Evolutionary conservation across 2,888 invertebrate species (phyloP), one percentile per base, ranked within the genome.

Genomic region (Crocallis elinguaria): DNA sequence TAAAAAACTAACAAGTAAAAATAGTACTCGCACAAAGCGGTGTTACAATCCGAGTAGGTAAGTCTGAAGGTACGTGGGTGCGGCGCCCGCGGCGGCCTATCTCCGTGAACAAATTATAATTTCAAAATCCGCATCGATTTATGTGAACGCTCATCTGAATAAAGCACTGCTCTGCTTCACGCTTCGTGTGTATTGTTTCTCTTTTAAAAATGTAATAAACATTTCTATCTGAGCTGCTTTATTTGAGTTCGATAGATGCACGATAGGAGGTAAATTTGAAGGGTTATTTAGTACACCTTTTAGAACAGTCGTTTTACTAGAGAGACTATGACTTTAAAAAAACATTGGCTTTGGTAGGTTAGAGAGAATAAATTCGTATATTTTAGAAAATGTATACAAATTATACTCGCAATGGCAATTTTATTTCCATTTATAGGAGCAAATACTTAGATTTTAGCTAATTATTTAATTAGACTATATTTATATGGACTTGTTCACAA

Each of bases 51-150:
- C 56, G 51, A 42, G 50, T 48, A 51, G 49, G 50, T 50, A n/a
- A n/a, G n/a, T 55, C 35, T 48, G 46, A 54, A 43, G 46, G n/a
- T n/a, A n/a, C 83, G 88, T 86, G 79, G 87, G 87, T 82, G 86
- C 75, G 66, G 76, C 82, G 85, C 88, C 84, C 74, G 85, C 78
- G 84, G 88, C 88, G 81, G 76, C 79, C 82, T 85, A 84, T 86
- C 88, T 84, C 75, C 79, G 72, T 73, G 84, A 84, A 84, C 88
- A 86, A 89, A 90, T 89, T 90, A 89, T 88, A 89, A 88, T 90
- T 89, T 90, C 84, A 84, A 88, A 90, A 88, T 86, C 84, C 79
- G 82, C 82, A 79, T 88, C 88, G 86, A 90, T 89, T 89, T 90
- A 90, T 90, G 86, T 79, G 83, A 78, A 79, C 82, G 78, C 86